A percentile compares a stretch with the other conserved stretches of the same genome.
These are phyloP conservation scores for Anoplophora glabripennis DNA, from an alignment of 1,140 invertebrate genomes.

Conservation along the genomic window DNA sequence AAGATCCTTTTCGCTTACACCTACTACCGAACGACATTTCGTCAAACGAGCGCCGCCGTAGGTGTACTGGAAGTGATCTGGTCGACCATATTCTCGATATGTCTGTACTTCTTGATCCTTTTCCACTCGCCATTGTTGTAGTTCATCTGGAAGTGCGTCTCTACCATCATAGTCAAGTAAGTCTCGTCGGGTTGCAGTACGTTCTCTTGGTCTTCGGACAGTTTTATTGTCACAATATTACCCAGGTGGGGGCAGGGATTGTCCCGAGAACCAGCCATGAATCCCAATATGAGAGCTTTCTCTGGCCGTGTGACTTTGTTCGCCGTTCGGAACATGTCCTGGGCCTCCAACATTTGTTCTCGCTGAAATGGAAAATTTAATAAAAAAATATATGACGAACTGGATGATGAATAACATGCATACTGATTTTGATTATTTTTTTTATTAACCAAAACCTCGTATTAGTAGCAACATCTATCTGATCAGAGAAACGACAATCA, in stretches of 20 bases:
- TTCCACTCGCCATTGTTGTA: constrained; percentile 94
- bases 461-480: no score
- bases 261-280: constrained; percentile 95
- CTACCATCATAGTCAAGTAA: constrained; percentile 73
- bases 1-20: neutral
- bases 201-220: constrained; percentile 84
- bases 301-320: constrained; percentile 94
- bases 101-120: constrained; percentile 78
- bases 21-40: constrained; percentile 15
- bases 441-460: no score
- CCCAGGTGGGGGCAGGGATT: constrained; percentile 93
- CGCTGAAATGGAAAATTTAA: constrained; percentile 57
- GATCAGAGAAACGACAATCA: no score
- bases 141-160: constrained; percentile 97
- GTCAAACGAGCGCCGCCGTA: constrained; percentile 38
- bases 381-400: no score
- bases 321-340: constrained; percentile 95
- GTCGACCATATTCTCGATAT: constrained; percentile 58
- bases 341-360: constrained; percentile 95
- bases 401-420: neutral
- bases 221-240: constrained; percentile 88
- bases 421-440: no score
- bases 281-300: constrained; percentile 95
- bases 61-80: constrained; percentile 37
- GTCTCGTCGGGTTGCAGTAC: constrained; percentile 73